Evolutionary conservation across 2,888 invertebrate species (phyloP), one percentile per base, ranked within the genome.

Genomic region (Idaea dimidiata): DNA sequence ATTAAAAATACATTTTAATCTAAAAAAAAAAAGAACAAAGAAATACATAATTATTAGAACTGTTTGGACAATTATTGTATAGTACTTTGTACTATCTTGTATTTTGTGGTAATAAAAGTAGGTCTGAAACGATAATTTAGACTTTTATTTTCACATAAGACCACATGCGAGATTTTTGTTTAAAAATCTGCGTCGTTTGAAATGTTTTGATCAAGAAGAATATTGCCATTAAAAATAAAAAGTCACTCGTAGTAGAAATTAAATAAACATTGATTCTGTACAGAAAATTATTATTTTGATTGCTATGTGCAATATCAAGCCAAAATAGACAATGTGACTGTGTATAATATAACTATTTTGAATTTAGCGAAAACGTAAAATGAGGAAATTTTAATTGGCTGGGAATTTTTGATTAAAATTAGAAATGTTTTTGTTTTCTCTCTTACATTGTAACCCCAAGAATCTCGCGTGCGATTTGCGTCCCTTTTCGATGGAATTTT

Each of bases 381-480:
- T 33, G 10, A 43, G 8, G 43, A 3, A 1, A 32, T 32, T 43
- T 43, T 1, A 43, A n/a, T n/a, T n/a, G n/a, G n/a, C n/a, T n/a
- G n/a, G n/a, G n/a, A n/a, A n/a, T n/a, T 43, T 43, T 43, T 8
- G 43, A 10, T 43, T 43, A 6, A 43, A 43, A 43, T 43, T 43
- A 43, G 43, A 10, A 14, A 10, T 43, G 10, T 43, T 43, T 43
- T n/a, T n/a, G n/a, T n/a, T 16, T 58, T 65, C 18, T 56, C 17
- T 57, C 65, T 79, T 74, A 79, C 70, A 43, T 43, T 43, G 43
- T 43, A 43, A 43, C 43, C 43, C 79, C 79, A 75, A 65, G 73
- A 70, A 78, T 82, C 84, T 88, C 84, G 88, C 87, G 83, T 89
- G 87, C 81, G 77, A 86, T 84, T 89, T 89, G 89, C 89, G 89